Evolutionary conservation across 1,140 invertebrate species (phyloP).

Genomic region (Grapholita molesta): DNA sequence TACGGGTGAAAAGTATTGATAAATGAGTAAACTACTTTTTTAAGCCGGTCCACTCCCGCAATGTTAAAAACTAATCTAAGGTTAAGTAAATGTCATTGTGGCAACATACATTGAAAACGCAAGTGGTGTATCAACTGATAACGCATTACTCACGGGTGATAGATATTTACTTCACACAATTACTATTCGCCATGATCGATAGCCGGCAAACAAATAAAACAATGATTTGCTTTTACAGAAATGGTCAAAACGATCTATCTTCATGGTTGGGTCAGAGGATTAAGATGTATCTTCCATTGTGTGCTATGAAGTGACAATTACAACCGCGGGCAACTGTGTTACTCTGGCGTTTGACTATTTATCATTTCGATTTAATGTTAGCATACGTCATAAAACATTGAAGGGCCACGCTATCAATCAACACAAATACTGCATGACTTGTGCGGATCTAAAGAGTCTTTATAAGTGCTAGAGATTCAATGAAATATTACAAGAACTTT

Average conservation of each 20-base stretch:
- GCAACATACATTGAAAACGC: background rate
- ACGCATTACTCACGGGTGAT: background rate
- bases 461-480: background rate
- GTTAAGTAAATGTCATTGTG: background rate
- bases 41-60: no score
- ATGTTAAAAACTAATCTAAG: background rate
- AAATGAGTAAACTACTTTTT: no score
- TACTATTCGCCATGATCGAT: conserved; percentile 9
- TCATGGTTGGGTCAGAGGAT: conserved; percentile 1
- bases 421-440: background rate
- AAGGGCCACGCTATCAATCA: background rate
- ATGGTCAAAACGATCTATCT: background rate
- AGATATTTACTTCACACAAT: background rate
- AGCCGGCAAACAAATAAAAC: background rate
- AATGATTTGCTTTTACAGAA: conserved; percentile 10
- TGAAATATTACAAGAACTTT: no score
- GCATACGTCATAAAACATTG: background rate
- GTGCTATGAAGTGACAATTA: background rate
- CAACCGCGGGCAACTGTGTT: background rate
- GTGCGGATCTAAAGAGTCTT: background rate
- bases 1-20: no score
- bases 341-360: background rate
- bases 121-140: background rate
- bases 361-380: background rate
- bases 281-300: conserved; percentile 13